Conservation (phyloP, 2,113 vertebrate genomes). For the Megaceryle maxima region DNA sequence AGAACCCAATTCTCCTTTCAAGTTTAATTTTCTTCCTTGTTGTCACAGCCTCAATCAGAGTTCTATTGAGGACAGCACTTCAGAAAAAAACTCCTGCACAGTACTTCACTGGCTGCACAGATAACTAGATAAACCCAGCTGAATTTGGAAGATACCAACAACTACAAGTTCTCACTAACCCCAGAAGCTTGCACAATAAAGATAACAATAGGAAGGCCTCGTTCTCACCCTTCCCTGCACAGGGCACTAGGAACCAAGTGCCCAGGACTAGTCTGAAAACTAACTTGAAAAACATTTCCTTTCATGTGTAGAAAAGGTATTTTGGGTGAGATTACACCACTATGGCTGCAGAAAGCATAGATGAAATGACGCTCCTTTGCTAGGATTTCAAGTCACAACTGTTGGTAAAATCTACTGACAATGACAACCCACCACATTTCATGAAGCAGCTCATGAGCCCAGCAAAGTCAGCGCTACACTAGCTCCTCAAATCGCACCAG, state of each 20-base stretch:
- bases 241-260: neutral
- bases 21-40: neutral
- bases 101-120: neutral
- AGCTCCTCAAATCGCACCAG: accelerated
- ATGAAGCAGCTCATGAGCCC: accelerated
- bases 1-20: neutral
- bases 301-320: neutral
- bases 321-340: neutral
- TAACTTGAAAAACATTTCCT: neutral
- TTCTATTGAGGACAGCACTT: neutral
- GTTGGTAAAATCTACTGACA: neutral
- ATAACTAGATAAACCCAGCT: neutral
- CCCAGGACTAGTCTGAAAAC: accelerated
- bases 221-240: neutral
- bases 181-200: neutral
- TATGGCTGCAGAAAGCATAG: neutral
- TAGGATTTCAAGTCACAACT: neutral
- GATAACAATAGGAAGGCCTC: neutral
- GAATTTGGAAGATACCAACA: neutral
- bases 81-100: neutral
- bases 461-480: neutral
- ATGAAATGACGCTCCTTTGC: neutral
- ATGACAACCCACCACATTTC: neutral
- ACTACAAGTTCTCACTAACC: neutral
- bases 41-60: neutral